Evolutionary conservation across 1,140 invertebrate genomes (phyloP).

Genomic region (Callitettix versicolor): DNA sequence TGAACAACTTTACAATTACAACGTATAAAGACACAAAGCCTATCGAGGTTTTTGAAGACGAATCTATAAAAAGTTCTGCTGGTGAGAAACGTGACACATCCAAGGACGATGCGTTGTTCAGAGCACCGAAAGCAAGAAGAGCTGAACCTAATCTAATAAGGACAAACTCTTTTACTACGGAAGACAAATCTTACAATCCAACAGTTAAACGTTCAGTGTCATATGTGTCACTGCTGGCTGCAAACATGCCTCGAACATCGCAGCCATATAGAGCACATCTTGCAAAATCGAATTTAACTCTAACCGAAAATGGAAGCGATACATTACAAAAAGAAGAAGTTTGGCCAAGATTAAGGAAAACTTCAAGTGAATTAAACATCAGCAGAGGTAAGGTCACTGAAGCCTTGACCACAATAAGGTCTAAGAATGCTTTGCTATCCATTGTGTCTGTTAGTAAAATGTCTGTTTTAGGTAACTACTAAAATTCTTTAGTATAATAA

Average conservation of each 20-base stretch:
- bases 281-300: background rate
- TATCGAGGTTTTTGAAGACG: slow-evolving; percentile 24
- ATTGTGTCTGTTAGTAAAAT: too few species aligned
- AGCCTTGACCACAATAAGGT: too few species aligned
- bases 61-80: slow-evolving; percentile 20
- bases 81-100: slow-evolving; percentile 16
- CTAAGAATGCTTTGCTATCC: too few species aligned
- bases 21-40: slow-evolving; percentile 23
- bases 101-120: slow-evolving; percentile 8
- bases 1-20: slow-evolving; percentile 25
- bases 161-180: slow-evolving; percentile 18
- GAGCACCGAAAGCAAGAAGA: background rate
- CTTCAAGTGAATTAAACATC: slow-evolving; percentile 24
- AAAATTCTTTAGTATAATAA: too few species aligned
- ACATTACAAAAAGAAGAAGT: background rate
- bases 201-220: slow-evolving; percentile 23
- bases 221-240: slow-evolving; percentile 22
- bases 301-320: background rate
- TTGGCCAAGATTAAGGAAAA: slow-evolving; percentile 14
- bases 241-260: slow-evolving; percentile 7
- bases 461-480: too few species aligned
- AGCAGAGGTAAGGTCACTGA: slow-evolving; percentile 11
- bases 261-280: slow-evolving; percentile 7
- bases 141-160: slow-evolving; percentile 17
- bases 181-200: slow-evolving; percentile 2